Percentiles rank a stretch among this genome's conserved stretches.
Conservation (phyloP, 2,113 vertebrate genomes). For the Ptilorrhoa leucosticta region DNA sequence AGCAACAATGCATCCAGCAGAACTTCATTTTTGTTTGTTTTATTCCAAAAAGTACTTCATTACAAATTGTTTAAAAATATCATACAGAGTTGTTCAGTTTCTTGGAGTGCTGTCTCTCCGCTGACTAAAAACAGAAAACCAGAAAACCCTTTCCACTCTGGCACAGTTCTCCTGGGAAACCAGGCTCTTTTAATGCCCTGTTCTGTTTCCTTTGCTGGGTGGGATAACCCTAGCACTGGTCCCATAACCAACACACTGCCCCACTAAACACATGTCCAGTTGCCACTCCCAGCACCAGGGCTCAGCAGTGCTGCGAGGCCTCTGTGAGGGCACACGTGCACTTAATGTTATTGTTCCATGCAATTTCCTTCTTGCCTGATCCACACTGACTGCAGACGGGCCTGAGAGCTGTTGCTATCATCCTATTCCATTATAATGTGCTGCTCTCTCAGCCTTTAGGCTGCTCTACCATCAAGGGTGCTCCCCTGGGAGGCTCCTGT, state of each 20-base stretch:
- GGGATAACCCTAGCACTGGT: background rate
- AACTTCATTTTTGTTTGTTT: background rate
- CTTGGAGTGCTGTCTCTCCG: background rate
- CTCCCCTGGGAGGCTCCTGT: background rate
- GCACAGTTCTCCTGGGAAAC: background rate
- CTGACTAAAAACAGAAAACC: background rate
- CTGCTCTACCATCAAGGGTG: background rate
- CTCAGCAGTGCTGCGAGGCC: background rate
- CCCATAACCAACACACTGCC: background rate
- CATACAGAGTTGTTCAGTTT: background rate
- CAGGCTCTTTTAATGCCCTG: background rate
- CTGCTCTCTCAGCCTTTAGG: background rate
- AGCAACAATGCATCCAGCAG: background rate
- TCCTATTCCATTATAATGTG: no score
- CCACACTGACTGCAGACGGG: background rate
- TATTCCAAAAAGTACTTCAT: conserved; percentile 31
- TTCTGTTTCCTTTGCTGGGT: background rate
- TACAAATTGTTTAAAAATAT: background rate
- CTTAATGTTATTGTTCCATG: accelerated
- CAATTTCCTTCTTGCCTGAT: background rate
- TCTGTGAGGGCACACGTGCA: accelerated
- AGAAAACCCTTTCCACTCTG: background rate
- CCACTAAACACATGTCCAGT: background rate
- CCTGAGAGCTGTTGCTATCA: background rate
- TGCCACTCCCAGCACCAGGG: background rate